These are phyloP conservation scores for Dascillus cervinus DNA, from an alignment of 2,888 invertebrate genomes.

Conservation along the genomic window DNA sequence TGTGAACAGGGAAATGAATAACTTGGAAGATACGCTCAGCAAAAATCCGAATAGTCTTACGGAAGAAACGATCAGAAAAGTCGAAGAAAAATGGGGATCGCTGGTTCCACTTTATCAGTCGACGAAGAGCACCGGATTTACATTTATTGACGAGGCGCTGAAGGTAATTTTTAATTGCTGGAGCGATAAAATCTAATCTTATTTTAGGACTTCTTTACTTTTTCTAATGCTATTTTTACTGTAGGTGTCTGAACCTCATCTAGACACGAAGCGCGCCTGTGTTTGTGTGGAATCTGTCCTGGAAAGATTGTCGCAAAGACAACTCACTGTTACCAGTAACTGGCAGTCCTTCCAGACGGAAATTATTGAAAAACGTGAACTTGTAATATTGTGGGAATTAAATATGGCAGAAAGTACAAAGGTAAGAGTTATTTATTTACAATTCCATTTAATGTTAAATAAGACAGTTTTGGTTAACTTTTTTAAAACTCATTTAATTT, in stretches of 20 bases:
- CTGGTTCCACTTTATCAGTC: slow-evolving; percentile 57
- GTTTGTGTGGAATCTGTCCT: slow-evolving; percentile 60
- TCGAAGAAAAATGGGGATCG: slow-evolving; percentile 59
- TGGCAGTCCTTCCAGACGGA: slow-evolving; percentile 66
- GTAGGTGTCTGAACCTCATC: slow-evolving; percentile 60
- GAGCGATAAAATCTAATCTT: slow-evolving; percentile 7
- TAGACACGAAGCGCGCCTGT: slow-evolving; percentile 59
- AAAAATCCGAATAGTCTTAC: slow-evolving; percentile 42
- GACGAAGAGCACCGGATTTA: slow-evolving; percentile 58
- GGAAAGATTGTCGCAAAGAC: slow-evolving; percentile 58
- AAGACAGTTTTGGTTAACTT: no score
- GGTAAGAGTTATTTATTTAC: slow-evolving; percentile 46
- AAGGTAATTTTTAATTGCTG: slow-evolving; percentile 41
- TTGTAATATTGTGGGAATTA: slow-evolving; percentile 44
- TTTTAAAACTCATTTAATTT: no score
- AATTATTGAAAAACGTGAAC: slow-evolving; percentile 51
- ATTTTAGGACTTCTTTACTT: slow-evolving; percentile 1
- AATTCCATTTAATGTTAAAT: background rate
- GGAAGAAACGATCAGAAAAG: slow-evolving; percentile 43
- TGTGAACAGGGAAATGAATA: slow-evolving; percentile 57
- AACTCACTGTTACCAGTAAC: slow-evolving; percentile 56
- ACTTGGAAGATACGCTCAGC: slow-evolving; percentile 53
- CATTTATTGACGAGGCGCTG: slow-evolving; percentile 55
- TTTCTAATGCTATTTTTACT: slow-evolving; percentile 27
- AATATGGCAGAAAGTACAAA: slow-evolving; percentile 58